A percentile compares a stretch with the other conserved stretches of the same genome.
phyloP scores from a whole-genome alignment of 2,888 invertebrate species.

The Platycheirus rosarum region DNA sequence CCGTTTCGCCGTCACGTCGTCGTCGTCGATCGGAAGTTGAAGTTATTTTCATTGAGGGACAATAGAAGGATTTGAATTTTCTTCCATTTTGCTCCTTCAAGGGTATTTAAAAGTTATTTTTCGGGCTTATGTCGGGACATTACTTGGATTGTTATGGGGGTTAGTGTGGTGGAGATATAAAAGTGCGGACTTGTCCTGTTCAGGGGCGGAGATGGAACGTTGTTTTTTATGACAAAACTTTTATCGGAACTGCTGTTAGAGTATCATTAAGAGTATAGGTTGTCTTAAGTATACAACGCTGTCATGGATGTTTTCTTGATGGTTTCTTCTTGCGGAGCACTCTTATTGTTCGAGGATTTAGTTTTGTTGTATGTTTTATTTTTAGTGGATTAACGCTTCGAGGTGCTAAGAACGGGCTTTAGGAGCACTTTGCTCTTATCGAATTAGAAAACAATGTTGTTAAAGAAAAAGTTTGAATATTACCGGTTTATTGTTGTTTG shows the following conservation, averaged over 20 bases:
- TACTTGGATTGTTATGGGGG: constrained; percentile 66
- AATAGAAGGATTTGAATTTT: constrained; percentile 37
- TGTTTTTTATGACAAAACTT: constrained; percentile 63
- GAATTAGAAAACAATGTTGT: constrained; percentile 56
- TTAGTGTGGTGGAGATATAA: constrained; percentile 27
- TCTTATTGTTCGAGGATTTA: constrained; percentile 1
- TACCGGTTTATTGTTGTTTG: background rate
- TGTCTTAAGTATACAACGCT: constrained; percentile 28
- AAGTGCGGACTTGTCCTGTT: constrained; percentile 42
- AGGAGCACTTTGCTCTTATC: constrained; percentile 26
- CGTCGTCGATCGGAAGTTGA: constrained; percentile 45
- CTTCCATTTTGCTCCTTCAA: constrained; percentile 10
- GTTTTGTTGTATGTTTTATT: constrained; percentile 8
- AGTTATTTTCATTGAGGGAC: constrained; percentile 44
- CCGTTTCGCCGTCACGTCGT: background rate
- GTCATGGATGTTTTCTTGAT: background rate
- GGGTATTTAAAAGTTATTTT: constrained; percentile 56
- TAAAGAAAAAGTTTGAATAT: constrained; percentile 48
- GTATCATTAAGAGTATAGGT: constrained; percentile 44
- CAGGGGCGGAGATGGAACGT: constrained; percentile 20
- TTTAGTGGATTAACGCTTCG: background rate
- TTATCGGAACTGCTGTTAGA: constrained; percentile 39
- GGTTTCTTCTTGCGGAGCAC: background rate
- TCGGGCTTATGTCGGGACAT: constrained; percentile 59
- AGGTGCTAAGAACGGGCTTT: constrained; percentile 24